Conservation (phyloP, 2,797 vertebrate species). For the Darevskia nairensis region DNA sequence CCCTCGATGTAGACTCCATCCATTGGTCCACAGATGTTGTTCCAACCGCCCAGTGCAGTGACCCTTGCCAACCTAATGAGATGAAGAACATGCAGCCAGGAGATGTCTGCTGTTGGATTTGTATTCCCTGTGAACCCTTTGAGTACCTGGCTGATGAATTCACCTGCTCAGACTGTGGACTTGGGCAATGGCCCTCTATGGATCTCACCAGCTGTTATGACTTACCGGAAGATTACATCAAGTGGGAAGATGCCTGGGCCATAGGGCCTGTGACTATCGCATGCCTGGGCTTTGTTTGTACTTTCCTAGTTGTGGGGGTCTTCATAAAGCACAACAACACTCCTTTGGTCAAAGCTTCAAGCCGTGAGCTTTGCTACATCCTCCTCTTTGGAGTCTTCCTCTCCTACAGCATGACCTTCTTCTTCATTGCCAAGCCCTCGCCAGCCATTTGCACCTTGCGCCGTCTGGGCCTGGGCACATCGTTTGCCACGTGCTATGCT, state of each 20-base stretch:
- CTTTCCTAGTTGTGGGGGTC: slow-evolving; percentile 90
- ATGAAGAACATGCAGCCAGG: slow-evolving; percentile 99
- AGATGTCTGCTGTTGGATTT: slow-evolving; percentile 99
- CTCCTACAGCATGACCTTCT: slow-evolving; percentile 98
- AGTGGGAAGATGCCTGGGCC: slow-evolving; percentile 98
- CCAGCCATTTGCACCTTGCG: slow-evolving; percentile 93
- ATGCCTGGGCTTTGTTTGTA: slow-evolving; percentile 94
- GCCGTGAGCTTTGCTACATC: slow-evolving; percentile 96
- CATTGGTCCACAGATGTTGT: slow-evolving; percentile 89
- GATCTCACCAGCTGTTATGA: slow-evolving; percentile 93
- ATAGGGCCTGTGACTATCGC: slow-evolving; percentile 96
- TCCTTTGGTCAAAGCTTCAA: slow-evolving; percentile 96
- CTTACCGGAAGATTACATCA: slow-evolving; percentile 97
- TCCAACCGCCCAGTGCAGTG: slow-evolving; percentile 96
- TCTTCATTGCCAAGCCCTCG: slow-evolving; percentile 97
- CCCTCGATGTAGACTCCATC: slow-evolving; percentile 87
- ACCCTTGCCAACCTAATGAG: slow-evolving; percentile 96
- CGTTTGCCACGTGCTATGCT: slow-evolving; percentile 96
- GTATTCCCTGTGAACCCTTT: slow-evolving; percentile 94
- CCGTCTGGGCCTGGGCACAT: slow-evolving; percentile 92
- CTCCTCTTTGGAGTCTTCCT: slow-evolving; percentile 94
- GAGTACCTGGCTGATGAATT: slow-evolving; percentile 96
- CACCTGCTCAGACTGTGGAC: slow-evolving; percentile 92
- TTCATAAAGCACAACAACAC: slow-evolving; percentile 96
- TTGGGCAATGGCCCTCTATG: slow-evolving; percentile 93